Evolutionary conservation across 2,797 vertebrate genomes (phyloP).

Genomic region (Perodicticus potto): DNA sequence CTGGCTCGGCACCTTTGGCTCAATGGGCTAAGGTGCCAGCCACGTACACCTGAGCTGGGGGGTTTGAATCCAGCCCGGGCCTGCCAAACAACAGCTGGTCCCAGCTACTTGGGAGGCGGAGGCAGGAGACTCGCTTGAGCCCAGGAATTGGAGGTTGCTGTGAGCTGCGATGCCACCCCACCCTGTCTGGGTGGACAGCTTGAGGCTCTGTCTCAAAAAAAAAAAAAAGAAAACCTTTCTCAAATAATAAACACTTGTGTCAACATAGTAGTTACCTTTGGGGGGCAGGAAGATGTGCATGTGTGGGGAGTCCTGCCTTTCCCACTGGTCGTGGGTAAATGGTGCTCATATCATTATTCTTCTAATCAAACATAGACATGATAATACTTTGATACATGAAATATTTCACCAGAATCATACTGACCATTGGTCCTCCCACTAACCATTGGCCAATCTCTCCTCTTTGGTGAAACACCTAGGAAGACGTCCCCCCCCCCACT

Average conservation of each 20-base stretch:
- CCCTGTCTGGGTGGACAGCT: no score
- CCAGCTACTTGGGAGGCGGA: no score
- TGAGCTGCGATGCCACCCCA: no score
- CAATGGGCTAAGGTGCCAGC: no score
- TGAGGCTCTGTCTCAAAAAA: no score
- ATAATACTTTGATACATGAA: not conserved
- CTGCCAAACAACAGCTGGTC: no score
- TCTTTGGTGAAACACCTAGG: not conserved
- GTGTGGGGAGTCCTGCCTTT: not conserved
- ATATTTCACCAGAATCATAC: slow-evolving; percentile 14
- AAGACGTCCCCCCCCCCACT: not conserved
- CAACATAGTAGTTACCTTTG: not conserved
- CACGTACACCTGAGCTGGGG: no score
- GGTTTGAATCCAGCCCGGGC: no score
- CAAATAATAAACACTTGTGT: not conserved
- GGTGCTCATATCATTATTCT: not conserved
- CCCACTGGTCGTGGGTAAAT: not conserved
- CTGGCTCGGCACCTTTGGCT: no score
- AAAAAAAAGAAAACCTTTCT: not conserved
- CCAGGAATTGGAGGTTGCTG: no score
- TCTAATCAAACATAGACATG: not conserved
- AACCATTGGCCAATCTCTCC: not conserved
- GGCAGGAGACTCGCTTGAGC: no score
- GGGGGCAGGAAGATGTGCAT: not conserved
- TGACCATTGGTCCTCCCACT: not conserved